Evolutionary conservation across 1,140 invertebrate genomes (phyloP).

Genomic region (Fopius arisanus): DNA sequence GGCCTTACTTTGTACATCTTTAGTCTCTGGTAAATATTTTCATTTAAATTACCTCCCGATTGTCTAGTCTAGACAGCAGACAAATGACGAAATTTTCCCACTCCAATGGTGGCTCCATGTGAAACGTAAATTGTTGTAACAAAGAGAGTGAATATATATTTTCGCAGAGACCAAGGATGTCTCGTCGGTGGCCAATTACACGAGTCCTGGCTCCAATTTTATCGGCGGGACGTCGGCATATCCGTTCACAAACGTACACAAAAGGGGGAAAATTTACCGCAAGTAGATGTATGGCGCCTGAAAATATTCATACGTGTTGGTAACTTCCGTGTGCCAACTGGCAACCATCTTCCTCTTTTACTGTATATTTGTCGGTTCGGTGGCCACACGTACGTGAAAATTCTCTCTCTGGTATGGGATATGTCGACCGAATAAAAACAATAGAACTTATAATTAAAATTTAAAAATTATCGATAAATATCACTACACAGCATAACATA

Average conservation of each 20-base stretch:
- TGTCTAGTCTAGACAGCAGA: no score
- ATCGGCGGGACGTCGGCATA: slow-evolving; percentile 2
- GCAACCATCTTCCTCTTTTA: background rate
- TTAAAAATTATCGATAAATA: no score
- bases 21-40: no score
- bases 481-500: no score
- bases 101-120: no score
- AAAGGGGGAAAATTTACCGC: background rate
- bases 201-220: slow-evolving; percentile 9
- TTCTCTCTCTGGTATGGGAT: background rate
- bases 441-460: no score
- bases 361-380: slow-evolving; percentile 2
- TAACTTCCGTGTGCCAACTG: slow-evolving; percentile 14
- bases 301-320: slow-evolving; percentile 2
- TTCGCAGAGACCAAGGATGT: background rate
- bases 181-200: background rate
- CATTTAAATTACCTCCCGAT: no score
- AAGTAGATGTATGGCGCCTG: slow-evolving; percentile 8
- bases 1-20: no score
- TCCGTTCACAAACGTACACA: background rate
- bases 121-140: background rate
- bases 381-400: background rate
- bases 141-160: background rate
- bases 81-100: no score
- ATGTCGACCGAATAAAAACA: no score